Evolutionary conservation across 1,140 invertebrate species (phyloP).

Genomic region (Macrosteles quadrilineatus): DNA sequence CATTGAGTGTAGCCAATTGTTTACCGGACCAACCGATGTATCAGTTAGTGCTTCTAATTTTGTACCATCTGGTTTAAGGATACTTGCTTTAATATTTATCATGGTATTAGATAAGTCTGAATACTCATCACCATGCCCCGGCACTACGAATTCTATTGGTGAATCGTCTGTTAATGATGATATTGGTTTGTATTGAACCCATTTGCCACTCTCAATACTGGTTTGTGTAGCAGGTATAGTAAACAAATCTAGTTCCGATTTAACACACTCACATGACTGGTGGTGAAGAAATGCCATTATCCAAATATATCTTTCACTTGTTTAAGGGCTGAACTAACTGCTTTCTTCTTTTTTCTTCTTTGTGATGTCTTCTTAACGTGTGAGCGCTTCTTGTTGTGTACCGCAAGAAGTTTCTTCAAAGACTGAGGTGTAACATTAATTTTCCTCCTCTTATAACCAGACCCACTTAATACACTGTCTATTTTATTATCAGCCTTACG

Average conservation of each 20-base stretch:
- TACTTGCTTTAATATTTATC: constrained; percentile 46
- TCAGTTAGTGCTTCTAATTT: constrained; percentile 50
- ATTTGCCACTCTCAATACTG: too few species aligned
- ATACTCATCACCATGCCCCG: constrained; percentile 47
- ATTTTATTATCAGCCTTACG: constrained; percentile 5
- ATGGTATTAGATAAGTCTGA: constrained; percentile 49
- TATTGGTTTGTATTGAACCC: too few species aligned
- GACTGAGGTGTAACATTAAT: constrained; percentile 9
- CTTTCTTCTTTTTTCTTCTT: not conserved
- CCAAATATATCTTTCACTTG: constrained; percentile 8
- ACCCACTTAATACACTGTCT: not conserved
- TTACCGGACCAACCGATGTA: too few species aligned
- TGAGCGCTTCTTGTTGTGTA: constrained; percentile 46
- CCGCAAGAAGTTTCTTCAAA: not conserved
- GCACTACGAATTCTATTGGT: constrained; percentile 50
- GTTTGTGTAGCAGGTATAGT: constrained; percentile 46
- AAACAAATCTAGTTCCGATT: constrained; percentile 21
- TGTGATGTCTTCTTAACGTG: not conserved
- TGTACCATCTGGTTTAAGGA: too few species aligned
- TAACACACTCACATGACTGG: constrained; percentile 14
- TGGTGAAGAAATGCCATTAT: constrained; percentile 13
- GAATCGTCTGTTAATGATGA: constrained; percentile 46
- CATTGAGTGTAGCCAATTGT: too few species aligned
- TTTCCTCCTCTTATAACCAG: constrained; percentile 9
- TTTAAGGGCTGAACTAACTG: not conserved